These are phyloP conservation scores for Melanotus villosus DNA, from an alignment of 2,888 invertebrate genomes.

Conservation along the genomic window DNA sequence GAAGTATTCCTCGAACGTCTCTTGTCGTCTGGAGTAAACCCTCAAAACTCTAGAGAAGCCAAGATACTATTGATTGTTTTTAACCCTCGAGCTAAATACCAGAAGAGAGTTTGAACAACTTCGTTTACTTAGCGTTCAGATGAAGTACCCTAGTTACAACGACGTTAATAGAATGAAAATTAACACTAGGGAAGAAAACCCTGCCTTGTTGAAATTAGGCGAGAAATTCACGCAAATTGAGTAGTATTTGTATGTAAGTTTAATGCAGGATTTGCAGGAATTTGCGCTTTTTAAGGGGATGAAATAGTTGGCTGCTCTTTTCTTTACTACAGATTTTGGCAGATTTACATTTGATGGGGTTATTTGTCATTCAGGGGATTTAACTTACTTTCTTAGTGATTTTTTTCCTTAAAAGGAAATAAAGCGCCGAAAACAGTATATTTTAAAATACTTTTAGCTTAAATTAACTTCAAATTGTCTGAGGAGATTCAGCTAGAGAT, in stretches of 20 bases:
- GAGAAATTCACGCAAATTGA: not conserved
- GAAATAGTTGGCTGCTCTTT: too few species aligned
- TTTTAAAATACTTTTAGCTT: too few species aligned
- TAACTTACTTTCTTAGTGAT: too few species aligned
- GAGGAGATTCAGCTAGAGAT: too few species aligned
- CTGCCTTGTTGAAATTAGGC: not conserved
- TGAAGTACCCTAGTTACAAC: not conserved
- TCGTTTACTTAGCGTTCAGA: not conserved
- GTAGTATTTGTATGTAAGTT: not conserved
- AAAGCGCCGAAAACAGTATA: too few species aligned
- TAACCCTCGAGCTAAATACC: slow-evolving; percentile 8
- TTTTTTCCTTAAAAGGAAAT: too few species aligned
- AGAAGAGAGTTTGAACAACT: slow-evolving; percentile 3
- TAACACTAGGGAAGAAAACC: not conserved
- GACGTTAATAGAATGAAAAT: slow-evolving; percentile 6
- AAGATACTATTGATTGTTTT: slow-evolving; percentile 32
- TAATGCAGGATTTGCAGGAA: not conserved
- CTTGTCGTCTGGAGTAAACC: slow-evolving; percentile 31
- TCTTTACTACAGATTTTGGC: too few species aligned
- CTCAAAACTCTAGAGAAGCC: slow-evolving; percentile 12
- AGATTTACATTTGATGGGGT: too few species aligned
- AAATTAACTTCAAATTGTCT: too few species aligned
- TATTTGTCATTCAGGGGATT: too few species aligned
- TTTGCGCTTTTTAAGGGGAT: too few species aligned
- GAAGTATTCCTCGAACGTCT: slow-evolving; percentile 18